Base-by-base conservation (phyloP, 1,140 invertebrate species). In the Vanessa tameamea region DNA sequence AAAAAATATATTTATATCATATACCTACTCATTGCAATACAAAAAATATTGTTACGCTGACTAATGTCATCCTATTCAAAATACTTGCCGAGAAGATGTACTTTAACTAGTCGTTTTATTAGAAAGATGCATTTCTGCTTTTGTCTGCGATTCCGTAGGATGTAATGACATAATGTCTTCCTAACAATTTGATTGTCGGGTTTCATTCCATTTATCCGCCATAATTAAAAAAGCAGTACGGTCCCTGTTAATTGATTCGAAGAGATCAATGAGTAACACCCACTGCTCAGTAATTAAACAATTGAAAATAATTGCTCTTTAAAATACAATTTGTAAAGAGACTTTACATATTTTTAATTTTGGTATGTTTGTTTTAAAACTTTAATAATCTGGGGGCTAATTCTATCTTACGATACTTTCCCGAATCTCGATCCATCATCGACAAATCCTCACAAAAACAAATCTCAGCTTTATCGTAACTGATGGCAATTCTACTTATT, bases 221-320 rank as follows among this genome's bases (percentile, higher is more conserved):
- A 66, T 73, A 75, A 75, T 71, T 77, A 67, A 76, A 70, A 79
- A 72, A 69, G 74, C 67, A 72, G 69, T 51, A 77, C 74, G 61
- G 72, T 73, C 50, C 55, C 70, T 78, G 67, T 75, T 80, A 85
- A 83, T 83, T 83, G 76, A 76, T 69, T 71, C 26, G 11, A n/a
- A 59, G 68, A 53, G 23, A 69, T 70, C 66, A 71, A 73, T 47
- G 64, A 71, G 47, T 15, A 59, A 66, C 71, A 63, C 76, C 79
- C 73, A 81, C 79, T 47, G 51, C n/a, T 77, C 69, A 67, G 20
- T 69, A 76, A 82, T 85, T 81, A 82, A 64, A 71, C 73, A 80
- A 82, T 85, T 80, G 72, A 31, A 48, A 47, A 37, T 37, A 69
- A 68, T 55, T 69, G 6, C 7, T 8, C 9, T 61, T 37, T 37